A percentile compares a stretch with the other conserved stretches of the same genome.
These are phyloP conservation scores for Seira ritae DNA, from an alignment of 2,888 invertebrate genomes.

Conservation along the genomic window DNA sequence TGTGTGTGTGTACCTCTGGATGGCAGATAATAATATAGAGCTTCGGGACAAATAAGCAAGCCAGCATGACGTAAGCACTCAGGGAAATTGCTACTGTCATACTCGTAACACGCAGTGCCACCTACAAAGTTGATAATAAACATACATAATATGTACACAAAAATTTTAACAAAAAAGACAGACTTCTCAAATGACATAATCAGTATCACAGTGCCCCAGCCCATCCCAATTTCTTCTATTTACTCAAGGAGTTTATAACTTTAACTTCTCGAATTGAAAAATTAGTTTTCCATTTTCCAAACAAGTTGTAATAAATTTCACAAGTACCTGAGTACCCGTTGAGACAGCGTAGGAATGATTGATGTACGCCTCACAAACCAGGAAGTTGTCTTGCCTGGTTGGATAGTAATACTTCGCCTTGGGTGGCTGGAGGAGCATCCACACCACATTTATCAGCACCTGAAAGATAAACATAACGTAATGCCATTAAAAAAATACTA, in stretches of 20 bases:
- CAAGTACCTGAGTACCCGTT: constrained; percentile 83
- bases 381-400: constrained; percentile 92
- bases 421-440: constrained; percentile 94
- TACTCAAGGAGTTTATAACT: too few species aligned
- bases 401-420: constrained; percentile 93
- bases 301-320: too few species aligned
- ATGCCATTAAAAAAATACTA: too few species aligned
- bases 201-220: too few species aligned
- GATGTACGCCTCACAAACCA: constrained; percentile 94
- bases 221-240: too few species aligned
- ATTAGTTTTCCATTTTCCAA: too few species aligned
- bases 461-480: too few species aligned
- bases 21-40: constrained; percentile 90
- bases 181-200: too few species aligned
- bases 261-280: background rate
- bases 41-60: constrained; percentile 96
- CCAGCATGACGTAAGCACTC: constrained; percentile 94
- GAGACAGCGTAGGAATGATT: constrained; percentile 97
- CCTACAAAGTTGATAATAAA: constrained; percentile 79
- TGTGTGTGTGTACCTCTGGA: constrained; percentile 80
- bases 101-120: constrained; percentile 93
- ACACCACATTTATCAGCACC: constrained; percentile 92
- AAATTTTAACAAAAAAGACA: background rate
- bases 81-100: constrained; percentile 97
- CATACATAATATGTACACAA: too few species aligned